These are phyloP conservation scores for Habroteleia sp. DNA, from an alignment of 2,888 invertebrate genomes.

Conservation along the genomic window DNA sequence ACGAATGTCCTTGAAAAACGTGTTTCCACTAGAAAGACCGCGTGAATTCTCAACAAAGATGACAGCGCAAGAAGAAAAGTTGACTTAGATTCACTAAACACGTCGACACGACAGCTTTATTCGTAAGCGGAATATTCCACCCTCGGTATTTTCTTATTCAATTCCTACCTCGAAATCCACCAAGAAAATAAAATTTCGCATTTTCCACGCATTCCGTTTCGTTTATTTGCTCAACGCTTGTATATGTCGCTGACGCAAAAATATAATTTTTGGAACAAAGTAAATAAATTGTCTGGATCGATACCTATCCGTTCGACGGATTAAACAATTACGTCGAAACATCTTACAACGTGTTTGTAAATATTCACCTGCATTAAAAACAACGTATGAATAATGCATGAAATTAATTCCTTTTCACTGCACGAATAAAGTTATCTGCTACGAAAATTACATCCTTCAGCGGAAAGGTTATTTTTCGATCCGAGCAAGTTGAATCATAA, in stretches of 20 bases:
- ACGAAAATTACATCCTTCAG: conserved; percentile 48
- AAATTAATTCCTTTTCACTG: conserved; percentile 30
- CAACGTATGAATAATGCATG: conserved; percentile 40
- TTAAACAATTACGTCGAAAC: conserved; percentile 34
- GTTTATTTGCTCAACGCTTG: conserved; percentile 29
- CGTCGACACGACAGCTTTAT: conserved; percentile 23
- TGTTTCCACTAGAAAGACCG: conserved; percentile 58
- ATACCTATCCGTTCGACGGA: conserved; percentile 11
- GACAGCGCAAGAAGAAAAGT: conserved; percentile 54
- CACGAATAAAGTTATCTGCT: conserved; percentile 35
- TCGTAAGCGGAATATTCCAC: conserved; percentile 49
- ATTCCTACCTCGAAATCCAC: conserved; percentile 63
- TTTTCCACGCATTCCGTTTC: conserved; percentile 32
- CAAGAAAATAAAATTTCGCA: conserved; percentile 22
- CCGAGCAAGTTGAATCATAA: conserved; percentile 31
- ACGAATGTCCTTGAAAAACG: conserved; percentile 69
- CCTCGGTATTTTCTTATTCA: conserved; percentile 69
- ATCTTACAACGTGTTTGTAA: conserved; percentile 23
- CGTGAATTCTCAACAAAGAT: conserved; percentile 53
- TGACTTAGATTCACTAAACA: conserved; percentile 45
- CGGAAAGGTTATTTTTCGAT: conserved; percentile 20
- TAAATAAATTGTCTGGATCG: conserved; percentile 12
- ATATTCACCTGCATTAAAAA: conserved; percentile 15
- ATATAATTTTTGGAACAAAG: conserved; percentile 13
- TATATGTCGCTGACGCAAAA: conserved; percentile 2